Conservation (phyloP, 2,113 vertebrate species). For the Siniperca knerii region DNA sequence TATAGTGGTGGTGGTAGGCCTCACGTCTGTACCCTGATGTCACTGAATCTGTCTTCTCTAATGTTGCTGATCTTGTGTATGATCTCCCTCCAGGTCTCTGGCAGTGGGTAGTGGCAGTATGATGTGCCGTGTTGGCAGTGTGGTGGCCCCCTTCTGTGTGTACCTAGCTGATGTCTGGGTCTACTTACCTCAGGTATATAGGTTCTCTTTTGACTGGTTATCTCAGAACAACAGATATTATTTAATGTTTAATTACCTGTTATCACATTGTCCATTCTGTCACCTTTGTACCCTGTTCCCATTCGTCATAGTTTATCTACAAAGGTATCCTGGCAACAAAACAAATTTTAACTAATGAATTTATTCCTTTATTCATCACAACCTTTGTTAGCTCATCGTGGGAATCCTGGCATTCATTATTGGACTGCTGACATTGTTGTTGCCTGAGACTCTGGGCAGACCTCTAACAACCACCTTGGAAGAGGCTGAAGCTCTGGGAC, state of each 20-base stretch:
- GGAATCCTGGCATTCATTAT: constrained; percentile 90
- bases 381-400: constrained; percentile 87
- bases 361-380: neutral
- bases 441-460: constrained; percentile 92
- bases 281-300: neutral
- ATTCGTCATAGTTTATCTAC: neutral
- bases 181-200: constrained; percentile 90
- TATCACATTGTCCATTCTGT: neutral
- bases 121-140: constrained; percentile 92
- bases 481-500: constrained; percentile 86
- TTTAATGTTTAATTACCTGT: neutral
- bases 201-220: neutral
- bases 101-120: constrained; percentile 94
- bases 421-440: constrained; percentile 87
- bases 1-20: neutral
- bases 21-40: neutral
- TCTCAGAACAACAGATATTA: neutral
- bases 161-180: constrained; percentile 89
- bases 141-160: constrained; percentile 90
- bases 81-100: constrained; percentile 83
- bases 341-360: neutral
- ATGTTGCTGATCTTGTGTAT: neutral
- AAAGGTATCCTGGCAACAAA: neutral
- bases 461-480: constrained; percentile 89
- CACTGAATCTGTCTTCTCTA: neutral